Evolutionary conservation across 2,113 vertebrate species (phyloP).

Genomic region (Ictalurus punctatus): DNA sequence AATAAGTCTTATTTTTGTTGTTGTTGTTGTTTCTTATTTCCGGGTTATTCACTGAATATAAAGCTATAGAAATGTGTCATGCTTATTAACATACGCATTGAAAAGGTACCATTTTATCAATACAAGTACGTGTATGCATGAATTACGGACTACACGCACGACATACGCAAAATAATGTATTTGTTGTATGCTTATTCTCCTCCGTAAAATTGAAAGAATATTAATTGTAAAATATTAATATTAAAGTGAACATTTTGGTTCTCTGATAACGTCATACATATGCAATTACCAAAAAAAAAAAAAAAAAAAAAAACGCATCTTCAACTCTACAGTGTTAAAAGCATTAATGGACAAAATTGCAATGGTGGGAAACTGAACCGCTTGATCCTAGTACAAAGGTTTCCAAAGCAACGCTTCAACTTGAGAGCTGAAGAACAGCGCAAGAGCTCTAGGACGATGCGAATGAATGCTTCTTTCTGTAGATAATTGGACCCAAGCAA

Average conservation of each 20-base stretch:
- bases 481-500: slow-evolving; percentile 99
- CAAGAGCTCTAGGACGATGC: slow-evolving; percentile 75
- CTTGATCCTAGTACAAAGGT: slow-evolving; percentile 58
- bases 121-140: slow-evolving; percentile 76
- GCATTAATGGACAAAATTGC: slow-evolving; percentile 57
- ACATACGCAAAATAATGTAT: slow-evolving; percentile 38
- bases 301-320: slow-evolving; percentile 56
- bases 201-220: slow-evolving; percentile 26
- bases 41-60: slow-evolving; percentile 72
- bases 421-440: slow-evolving; percentile 72
- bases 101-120: slow-evolving; percentile 92
- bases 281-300: slow-evolving; percentile 75
- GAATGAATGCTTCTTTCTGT: slow-evolving; percentile 93
- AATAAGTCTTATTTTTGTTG: slow-evolving; percentile 55
- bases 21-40: slow-evolving; percentile 62
- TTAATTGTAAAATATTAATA: background rate
- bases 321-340: slow-evolving; percentile 58
- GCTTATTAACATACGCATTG: slow-evolving; percentile 87
- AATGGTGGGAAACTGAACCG: slow-evolving; percentile 63
- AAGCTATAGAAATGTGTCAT: slow-evolving; percentile 87
- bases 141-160: slow-evolving; percentile 40
- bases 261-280: slow-evolving; percentile 83
- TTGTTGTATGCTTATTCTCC: slow-evolving; percentile 23
- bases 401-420: slow-evolving; percentile 79
- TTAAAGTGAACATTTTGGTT: slow-evolving; percentile 88